These are phyloP conservation scores for Parnassius smintheus DNA, from an alignment of 2,888 invertebrate genomes.

Conservation along the genomic window DNA sequence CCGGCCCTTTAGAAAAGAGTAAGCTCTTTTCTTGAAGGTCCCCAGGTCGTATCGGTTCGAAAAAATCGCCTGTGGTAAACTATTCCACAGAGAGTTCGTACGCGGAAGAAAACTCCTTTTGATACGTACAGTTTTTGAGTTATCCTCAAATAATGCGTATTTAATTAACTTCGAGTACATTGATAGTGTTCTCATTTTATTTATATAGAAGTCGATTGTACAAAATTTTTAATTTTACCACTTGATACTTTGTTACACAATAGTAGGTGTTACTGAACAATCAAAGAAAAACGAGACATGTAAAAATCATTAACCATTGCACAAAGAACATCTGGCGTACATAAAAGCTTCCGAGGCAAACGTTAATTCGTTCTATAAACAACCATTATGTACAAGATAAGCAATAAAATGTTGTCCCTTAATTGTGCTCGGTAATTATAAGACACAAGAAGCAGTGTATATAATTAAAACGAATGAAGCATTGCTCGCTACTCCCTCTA, in stretches of 20 bases:
- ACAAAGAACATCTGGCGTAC: slow-evolving; percentile 13
- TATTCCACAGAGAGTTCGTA: too few species aligned
- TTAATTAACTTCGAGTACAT: too few species aligned
- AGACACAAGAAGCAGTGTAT: slow-evolving; percentile 66
- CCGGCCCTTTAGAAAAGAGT: too few species aligned
- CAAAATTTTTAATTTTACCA: too few species aligned
- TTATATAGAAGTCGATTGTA: too few species aligned
- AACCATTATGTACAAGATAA: slow-evolving; percentile 56
- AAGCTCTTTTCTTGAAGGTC: too few species aligned
- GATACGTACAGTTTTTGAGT: too few species aligned
- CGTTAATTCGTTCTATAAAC: slow-evolving; percentile 51
- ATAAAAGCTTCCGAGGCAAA: slow-evolving; percentile 19
- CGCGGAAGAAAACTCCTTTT: too few species aligned
- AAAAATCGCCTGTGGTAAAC: too few species aligned
- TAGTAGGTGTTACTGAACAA: background rate
- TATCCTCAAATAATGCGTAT: too few species aligned
- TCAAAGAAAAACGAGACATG: slow-evolving; percentile 1
- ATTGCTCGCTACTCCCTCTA: slow-evolving; percentile 55
- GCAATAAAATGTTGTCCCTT: slow-evolving; percentile 67
- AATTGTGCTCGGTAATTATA: slow-evolving; percentile 71
- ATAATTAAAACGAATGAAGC: slow-evolving; percentile 79
- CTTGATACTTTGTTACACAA: background rate
- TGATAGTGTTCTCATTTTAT: too few species aligned
- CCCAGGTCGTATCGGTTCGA: too few species aligned
- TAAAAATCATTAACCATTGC: slow-evolving; percentile 4